Evolutionary conservation across 2,888 invertebrate genomes (phyloP), one percentile per base, ranked within the genome.

Genomic region (Eupeodes latifasciatus): DNA sequence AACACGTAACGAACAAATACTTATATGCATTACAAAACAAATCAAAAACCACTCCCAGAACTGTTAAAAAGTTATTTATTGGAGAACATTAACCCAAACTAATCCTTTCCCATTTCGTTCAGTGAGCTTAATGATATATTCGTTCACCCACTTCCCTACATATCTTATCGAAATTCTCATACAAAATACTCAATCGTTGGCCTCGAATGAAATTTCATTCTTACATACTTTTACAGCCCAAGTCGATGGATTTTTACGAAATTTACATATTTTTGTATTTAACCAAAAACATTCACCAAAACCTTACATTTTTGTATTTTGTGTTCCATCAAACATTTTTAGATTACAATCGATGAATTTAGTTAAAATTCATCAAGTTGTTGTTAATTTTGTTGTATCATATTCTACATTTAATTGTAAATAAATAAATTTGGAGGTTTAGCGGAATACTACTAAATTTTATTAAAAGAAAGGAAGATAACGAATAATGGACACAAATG

Each of bases 21-120:
- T 40, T 40, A 40, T 40, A 40, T 40, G 40, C 40, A 40, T 40
- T 40, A 40, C 10, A 51, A 75, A 78, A 80, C 66, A 72, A 19
- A 74, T 61, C 53, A 19, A 57, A 40, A 77, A 77, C 55, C 53
- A 76, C 64, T 53, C 53, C 47, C 14, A 51, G 62, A 53, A 44
- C 59, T 69, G 61, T 61, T 76, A 69, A 27, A 81, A 81, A 11
- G 67, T 81, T 76, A 76, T 81, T 81, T 81, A 81, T 67, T 76
- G 81, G 34, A 53, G 47, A 36, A 69, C 67, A 75, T 81, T 76
- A 76, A 76, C 76, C 76, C 76, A 53, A 76, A 61, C 69, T 81
- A 67, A 81, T 76, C 67, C 69, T 62, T 57, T 69, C 67, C 61
- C 51, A 57, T 75, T 59, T 36, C 66, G 67, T 81, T 75, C 75